These are phyloP conservation scores for Fundulus diaphanus DNA, from an alignment of 2,797 vertebrate species.

Conservation along the genomic window DNA sequence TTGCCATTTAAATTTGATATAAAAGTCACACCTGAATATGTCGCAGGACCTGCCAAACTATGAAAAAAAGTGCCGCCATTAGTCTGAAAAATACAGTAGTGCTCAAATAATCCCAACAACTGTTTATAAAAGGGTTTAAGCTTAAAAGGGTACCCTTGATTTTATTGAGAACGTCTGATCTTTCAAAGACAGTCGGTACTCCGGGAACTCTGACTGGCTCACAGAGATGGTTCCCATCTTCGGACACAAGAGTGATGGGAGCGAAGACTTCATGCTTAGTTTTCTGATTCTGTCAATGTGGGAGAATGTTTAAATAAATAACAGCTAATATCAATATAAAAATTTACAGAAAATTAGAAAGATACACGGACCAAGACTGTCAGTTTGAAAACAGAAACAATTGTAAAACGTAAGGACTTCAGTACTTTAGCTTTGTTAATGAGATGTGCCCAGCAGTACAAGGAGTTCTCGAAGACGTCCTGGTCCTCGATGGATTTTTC, in stretches of 20 bases:
- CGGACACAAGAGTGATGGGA: slow-evolving; percentile 39
- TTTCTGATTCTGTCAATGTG: slow-evolving; percentile 41
- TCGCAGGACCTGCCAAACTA: too few relatives aligned
- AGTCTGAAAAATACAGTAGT: too few relatives aligned
- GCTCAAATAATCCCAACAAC: not conserved
- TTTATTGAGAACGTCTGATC: slow-evolving; percentile 51
- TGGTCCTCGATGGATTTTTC: slow-evolving; percentile 54
- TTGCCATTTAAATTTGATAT: too few relatives aligned
- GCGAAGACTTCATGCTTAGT: slow-evolving; percentile 49
- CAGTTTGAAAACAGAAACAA: not conserved
- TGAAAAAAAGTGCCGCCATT: too few relatives aligned
- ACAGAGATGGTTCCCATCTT: slow-evolving; percentile 43
- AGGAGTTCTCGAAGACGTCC: slow-evolving; percentile 69
- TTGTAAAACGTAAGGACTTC: fast-evolving
- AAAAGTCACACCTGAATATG: too few relatives aligned
- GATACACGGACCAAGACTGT: not conserved
- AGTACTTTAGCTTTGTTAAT: slow-evolving; percentile 45
- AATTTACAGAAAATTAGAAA: not conserved
- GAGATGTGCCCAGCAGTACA: slow-evolving; percentile 71
- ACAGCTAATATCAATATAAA: not conserved
- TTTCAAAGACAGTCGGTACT: slow-evolving; percentile 56
- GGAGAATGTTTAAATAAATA: not conserved
- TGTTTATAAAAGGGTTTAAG: not conserved
- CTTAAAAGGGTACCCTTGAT: slow-evolving; percentile 54
- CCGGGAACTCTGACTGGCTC: slow-evolving; percentile 70